A percentile compares a stretch with the other conserved stretches of the same genome.
Conservation (phyloP, 2,888 invertebrate species). For the Pachymerium ferrugineum region DNA sequence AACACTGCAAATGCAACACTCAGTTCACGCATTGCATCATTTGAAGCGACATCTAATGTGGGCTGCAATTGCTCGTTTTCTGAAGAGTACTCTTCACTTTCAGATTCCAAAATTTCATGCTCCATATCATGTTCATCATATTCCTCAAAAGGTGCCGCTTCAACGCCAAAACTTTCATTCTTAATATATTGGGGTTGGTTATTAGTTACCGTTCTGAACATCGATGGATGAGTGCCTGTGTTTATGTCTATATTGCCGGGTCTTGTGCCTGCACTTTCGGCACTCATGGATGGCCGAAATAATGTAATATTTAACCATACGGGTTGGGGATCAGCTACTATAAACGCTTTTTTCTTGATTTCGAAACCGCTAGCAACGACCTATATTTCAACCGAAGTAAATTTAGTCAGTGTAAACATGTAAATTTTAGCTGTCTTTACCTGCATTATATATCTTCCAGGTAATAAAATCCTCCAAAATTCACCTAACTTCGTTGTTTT, state of each 20-base stretch:
- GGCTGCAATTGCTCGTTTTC: neutral
- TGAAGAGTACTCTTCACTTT: neutral
- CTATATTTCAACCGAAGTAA: no score
- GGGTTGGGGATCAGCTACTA: slow-evolving; percentile 77
- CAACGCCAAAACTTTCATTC: neutral
- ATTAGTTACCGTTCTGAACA: slow-evolving; percentile 15
- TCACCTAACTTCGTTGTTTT: slow-evolving; percentile 86
- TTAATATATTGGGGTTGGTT: neutral
- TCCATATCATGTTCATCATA: neutral
- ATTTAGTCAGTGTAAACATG: neutral
- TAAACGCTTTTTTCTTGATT: slow-evolving; percentile 77
- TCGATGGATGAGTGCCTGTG: neutral
- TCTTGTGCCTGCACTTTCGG: neutral
- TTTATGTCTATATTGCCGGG: neutral
- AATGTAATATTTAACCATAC: slow-evolving; percentile 77
- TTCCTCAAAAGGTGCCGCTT: neutral
- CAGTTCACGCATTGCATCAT: no score
- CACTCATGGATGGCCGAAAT: slow-evolving; percentile 67
- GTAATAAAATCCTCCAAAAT: slow-evolving; percentile 85
- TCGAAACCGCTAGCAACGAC: slow-evolving; percentile 77
- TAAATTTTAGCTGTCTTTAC: slow-evolving; percentile 15
- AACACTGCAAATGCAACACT: no score
- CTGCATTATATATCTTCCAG: slow-evolving; percentile 64
- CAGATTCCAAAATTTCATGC: neutral
- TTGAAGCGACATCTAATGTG: neutral